A percentile compares a stretch with the other conserved stretches of the same genome.
phyloP scores from a whole-genome alignment of 2,888 invertebrate species.

The Prosopocoilus inquinatus region DNA sequence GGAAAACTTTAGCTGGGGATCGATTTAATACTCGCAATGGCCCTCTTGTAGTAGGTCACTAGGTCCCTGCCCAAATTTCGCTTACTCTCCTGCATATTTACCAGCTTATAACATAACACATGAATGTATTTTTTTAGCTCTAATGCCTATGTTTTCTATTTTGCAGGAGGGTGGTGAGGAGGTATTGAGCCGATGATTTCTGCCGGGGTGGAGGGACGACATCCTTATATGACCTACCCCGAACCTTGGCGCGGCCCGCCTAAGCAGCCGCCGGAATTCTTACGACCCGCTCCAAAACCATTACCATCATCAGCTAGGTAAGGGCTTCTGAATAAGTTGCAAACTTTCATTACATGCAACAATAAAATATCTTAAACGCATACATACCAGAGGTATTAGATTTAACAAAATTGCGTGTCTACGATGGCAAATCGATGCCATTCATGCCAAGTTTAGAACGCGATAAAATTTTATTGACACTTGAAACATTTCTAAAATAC shows the following conservation, averaged over 20 bases:
- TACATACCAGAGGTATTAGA: neutral
- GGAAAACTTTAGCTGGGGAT: conserved; percentile 13
- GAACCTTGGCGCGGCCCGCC: conserved; percentile 60
- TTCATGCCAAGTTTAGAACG: no score
- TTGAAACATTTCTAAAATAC: no score
- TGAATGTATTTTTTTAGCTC: neutral
- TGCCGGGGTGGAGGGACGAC: conserved; percentile 66
- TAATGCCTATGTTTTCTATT: conserved; percentile 6
- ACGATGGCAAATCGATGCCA: neutral
- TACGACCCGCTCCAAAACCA: conserved; percentile 64
- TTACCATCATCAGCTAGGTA: conserved; percentile 56
- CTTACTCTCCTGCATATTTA: conserved; percentile 2
- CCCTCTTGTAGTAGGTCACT: conserved; percentile 21
- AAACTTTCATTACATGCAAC: no score
- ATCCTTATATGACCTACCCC: conserved; percentile 54
- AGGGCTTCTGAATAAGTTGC: conserved; percentile 20
- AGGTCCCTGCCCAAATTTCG: conserved; percentile 16
- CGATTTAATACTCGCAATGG: conserved; percentile 18
- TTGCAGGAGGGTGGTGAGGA: conserved; percentile 49
- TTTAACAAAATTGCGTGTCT: neutral
- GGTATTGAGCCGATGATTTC: conserved; percentile 61
- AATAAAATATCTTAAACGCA: no score
- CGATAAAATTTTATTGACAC: no score
- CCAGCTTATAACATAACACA: neutral
- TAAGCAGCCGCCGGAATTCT: conserved; percentile 60